Conservation (phyloP, 2,888 invertebrate genomes). For the Noctua janthina region DNA sequence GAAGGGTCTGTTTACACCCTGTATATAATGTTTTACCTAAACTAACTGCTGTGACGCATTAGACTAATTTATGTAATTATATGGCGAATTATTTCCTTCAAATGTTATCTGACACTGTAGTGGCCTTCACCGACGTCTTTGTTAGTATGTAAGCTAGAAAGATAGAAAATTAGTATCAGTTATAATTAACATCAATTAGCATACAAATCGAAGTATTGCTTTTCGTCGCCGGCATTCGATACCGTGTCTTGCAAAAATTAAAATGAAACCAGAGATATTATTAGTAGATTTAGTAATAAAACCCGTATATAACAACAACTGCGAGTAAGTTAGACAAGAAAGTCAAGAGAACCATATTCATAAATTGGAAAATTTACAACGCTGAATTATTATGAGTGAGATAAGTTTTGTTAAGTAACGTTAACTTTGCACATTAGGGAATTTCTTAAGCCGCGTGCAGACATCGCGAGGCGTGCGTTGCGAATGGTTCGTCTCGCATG, state of each 20-base stretch:
- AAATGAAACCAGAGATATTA: conserved; percentile 47
- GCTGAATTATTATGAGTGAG: conserved; percentile 41
- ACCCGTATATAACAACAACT: conserved; percentile 43
- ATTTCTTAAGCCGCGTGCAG: conserved; percentile 15
- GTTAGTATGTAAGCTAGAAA: conserved; percentile 89
- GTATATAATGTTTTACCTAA: conserved; percentile 81
- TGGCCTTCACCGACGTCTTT: conserved; percentile 83
- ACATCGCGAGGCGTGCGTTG: no score
- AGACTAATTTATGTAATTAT: conserved; percentile 76
- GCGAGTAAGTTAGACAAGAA: conserved; percentile 65
- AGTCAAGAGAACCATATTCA: conserved; percentile 58
- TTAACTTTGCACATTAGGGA: conserved; percentile 53
- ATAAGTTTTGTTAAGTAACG: conserved; percentile 58
- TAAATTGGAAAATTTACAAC: conserved; percentile 56
- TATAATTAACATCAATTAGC: conserved; percentile 46
- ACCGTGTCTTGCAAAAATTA: conserved; percentile 23
- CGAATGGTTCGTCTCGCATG: no score
- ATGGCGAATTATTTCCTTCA: conserved; percentile 73
- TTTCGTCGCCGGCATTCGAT: neutral
- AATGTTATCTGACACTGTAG: conserved; percentile 89
- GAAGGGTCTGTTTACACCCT: no score
- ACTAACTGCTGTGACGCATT: conserved; percentile 75
- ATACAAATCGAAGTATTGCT: conserved; percentile 30
- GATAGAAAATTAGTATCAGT: conserved; percentile 74
- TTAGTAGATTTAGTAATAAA: conserved; percentile 58